Evolutionary conservation across 2,888 invertebrate species (phyloP).

Genomic region (Ceraclea dissimilis): DNA sequence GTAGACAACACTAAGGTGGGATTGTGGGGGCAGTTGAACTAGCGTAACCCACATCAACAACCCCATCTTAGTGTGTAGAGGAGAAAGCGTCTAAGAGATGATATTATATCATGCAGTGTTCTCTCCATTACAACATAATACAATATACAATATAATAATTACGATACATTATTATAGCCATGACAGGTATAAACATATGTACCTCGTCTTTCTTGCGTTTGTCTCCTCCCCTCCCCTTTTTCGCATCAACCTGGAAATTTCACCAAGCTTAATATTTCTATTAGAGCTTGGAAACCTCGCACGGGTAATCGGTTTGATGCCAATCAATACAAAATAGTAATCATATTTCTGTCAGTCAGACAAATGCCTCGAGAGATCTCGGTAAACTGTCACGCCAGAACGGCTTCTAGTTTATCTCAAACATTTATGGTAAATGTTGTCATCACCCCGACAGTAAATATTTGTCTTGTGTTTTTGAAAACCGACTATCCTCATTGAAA

Average conservation of each 20-base stretch:
- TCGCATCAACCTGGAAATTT: conserved; percentile 49
- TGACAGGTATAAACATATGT: conserved; percentile 24
- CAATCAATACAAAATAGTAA: background rate
- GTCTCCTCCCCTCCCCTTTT: conserved; percentile 46
- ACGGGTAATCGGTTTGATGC: conserved; percentile 8
- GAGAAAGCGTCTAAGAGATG: too few species aligned
- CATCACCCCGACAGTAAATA: conserved; percentile 18
- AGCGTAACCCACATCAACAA: too few species aligned
- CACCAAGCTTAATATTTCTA: conserved; percentile 32
- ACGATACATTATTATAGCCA: background rate
- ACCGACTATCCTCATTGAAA: conserved; percentile 8
- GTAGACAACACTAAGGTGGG: too few species aligned
- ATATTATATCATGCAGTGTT: too few species aligned
- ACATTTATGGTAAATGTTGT: conserved; percentile 14
- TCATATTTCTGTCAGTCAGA: conserved; percentile 19
- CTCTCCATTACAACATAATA: too few species aligned
- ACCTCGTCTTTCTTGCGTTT: conserved; percentile 50
- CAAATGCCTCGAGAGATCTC: conserved; percentile 24
- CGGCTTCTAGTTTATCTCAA: conserved; percentile 15
- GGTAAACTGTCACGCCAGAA: conserved; percentile 10
- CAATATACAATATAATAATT: background rate
- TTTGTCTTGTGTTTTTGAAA: conserved; percentile 1
- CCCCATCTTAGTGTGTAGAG: too few species aligned
- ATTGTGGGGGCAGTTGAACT: too few species aligned
- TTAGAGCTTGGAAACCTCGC: conserved; percentile 16